Conservation (phyloP, 2,113 vertebrate genomes). For the Tiliqua scincoides region DNA sequence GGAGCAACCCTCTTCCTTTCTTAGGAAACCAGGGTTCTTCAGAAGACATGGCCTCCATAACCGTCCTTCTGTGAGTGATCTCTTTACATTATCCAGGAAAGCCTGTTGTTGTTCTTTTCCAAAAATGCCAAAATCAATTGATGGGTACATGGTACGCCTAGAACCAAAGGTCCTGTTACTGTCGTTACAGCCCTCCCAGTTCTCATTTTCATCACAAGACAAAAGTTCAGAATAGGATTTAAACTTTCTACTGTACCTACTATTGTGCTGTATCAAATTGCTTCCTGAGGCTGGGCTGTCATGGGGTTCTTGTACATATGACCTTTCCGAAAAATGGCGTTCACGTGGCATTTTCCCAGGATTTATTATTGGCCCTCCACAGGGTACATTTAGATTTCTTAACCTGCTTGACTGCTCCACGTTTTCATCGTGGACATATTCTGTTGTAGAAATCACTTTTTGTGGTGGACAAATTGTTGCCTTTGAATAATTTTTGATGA, state of each 20-base stretch:
- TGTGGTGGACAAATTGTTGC: constrained; percentile 42
- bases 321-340: constrained; percentile 76
- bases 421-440: constrained; percentile 36
- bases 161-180: constrained; percentile 43
- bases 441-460: constrained; percentile 23
- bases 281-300: constrained; percentile 35
- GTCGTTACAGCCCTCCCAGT: constrained; percentile 47
- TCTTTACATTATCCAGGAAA: constrained; percentile 82
- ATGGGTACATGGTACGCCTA: constrained; percentile 70
- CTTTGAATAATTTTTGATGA: constrained; percentile 22
- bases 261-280: constrained; percentile 22
- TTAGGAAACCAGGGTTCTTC: constrained; percentile 74
- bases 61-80: constrained; percentile 80
- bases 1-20: constrained; percentile 52
- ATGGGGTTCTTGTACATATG: constrained; percentile 48
- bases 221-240: constrained; percentile 75
- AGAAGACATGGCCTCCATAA: constrained; percentile 83
- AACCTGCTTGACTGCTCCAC: constrained; percentile 58
- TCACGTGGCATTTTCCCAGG: constrained; percentile 58
- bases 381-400: constrained; percentile 56
- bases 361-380: constrained; percentile 31
- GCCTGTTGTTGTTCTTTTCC: constrained; percentile 82
- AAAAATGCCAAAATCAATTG: constrained; percentile 84
- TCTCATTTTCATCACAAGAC: constrained; percentile 75
- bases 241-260: constrained; percentile 58